Percentiles rank a stretch among this genome's conserved stretches.
These are phyloP conservation scores for Tethea ocularis DNA, from an alignment of 2,888 invertebrate species.

Conservation along the genomic window DNA sequence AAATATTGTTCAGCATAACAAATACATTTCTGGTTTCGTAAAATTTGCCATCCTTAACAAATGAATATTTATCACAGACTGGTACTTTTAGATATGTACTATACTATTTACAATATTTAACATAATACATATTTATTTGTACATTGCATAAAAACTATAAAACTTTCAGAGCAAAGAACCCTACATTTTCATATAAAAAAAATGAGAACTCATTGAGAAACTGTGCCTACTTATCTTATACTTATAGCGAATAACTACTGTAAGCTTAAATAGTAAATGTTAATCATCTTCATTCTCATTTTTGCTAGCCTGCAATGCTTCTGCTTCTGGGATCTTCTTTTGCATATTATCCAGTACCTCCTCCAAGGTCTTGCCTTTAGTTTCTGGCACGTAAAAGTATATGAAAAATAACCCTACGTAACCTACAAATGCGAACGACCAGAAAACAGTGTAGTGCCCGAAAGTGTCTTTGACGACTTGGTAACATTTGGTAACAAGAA, in stretches of 20 bases:
- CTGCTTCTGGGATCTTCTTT: constrained; percentile 49
- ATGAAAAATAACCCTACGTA: constrained; percentile 84
- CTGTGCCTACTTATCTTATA: not conserved
- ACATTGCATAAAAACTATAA: not conserved
- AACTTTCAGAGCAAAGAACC: no score
- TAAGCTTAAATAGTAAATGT: not conserved
- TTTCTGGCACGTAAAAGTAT: constrained; percentile 84
- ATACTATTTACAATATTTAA: not conserved
- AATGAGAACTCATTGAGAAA: no score
- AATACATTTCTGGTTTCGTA: no score
- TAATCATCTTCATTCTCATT: constrained; percentile 13
- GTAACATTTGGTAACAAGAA: constrained; percentile 84
- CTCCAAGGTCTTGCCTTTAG: constrained; percentile 85
- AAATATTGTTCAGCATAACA: no score
- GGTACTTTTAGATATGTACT: not conserved
- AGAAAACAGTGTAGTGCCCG: constrained; percentile 84
- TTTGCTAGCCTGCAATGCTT: constrained; percentile 36
- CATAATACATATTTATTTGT: no score
- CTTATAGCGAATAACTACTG: not conserved
- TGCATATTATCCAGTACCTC: constrained; percentile 84
- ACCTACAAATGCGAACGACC: constrained; percentile 81
- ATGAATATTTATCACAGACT: not conserved
- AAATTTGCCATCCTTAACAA: no score
- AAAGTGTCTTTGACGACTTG: constrained; percentile 80
- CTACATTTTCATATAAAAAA: no score